Evolutionary conservation across 2,888 invertebrate genomes (phyloP), one percentile per base, ranked within the genome.

Genomic region (Drosophila acutilabella): DNA sequence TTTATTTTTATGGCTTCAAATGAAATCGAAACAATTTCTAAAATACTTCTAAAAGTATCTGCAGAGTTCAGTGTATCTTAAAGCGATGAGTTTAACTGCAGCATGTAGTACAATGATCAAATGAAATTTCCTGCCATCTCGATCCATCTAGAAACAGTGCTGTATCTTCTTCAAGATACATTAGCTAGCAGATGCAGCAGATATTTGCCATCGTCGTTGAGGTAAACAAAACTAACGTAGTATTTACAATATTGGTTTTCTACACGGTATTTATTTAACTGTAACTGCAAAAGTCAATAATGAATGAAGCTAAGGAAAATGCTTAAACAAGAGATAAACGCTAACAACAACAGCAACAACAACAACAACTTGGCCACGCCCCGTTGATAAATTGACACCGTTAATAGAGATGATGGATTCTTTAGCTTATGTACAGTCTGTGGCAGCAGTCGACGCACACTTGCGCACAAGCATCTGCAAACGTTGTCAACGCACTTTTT

Each of bases 171-270:
- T 13, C 4, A 11, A 36, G 36, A 36, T 36, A 36, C 36, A 13
- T 36, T 36, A 30, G 30, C 30, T 30, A 30, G 30, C 36, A 36
- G 36, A 36, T 36, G 36, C 36, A 36, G 33, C 53, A 40, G 61
- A 40, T 26, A 42, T 52, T 45, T 42, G 44, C 33, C 71, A 60
- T 60, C 52, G 51, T 51, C 45, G 59, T 58, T 36, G 67, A 64
- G 45, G 78, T 59, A 74, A 84, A 81, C 78, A 85, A 73, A 88
- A 76, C 82, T 83, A 89, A 71, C 88, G 73, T 36, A 36, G 36
- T 75, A 84, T 86, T 87, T 89, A 86, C 88, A 87, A 87, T 89
- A 89, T 86, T 89, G 89, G 88, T 72, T 84, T 86, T 79, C 84
- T 58, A 78, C 68, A 60, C 72, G 75, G 56, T 89, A 86, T 86